These are phyloP conservation scores for Strigamia crassipes DNA, from an alignment of 2,888 invertebrate species.

Conservation along the genomic window DNA sequence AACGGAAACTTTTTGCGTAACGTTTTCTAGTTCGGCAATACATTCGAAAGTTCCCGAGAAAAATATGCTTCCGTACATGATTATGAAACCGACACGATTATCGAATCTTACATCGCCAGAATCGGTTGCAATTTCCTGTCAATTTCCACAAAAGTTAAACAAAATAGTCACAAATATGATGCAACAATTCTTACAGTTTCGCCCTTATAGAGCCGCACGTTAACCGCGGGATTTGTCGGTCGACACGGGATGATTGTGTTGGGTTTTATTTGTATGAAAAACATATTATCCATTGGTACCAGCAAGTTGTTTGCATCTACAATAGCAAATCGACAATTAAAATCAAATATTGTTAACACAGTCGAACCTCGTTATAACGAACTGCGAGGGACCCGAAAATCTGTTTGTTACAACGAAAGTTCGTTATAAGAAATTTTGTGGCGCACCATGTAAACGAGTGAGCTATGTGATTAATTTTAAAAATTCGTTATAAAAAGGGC, in stretches of 20 bases:
- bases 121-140: background rate
- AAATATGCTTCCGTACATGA: slow-evolving; percentile 25
- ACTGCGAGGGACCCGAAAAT: no score
- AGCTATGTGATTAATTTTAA: no score
- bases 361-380: no score
- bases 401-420: no score
- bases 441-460: no score
- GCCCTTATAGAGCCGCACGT: background rate
- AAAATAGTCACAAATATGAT: background rate
- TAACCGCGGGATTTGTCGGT: slow-evolving; percentile 1
- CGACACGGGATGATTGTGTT: slow-evolving; percentile 33
- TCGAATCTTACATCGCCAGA: slow-evolving; percentile 20
- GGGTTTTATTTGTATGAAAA: background rate
- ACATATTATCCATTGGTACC: background rate
- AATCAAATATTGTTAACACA: no score
- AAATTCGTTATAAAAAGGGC: no score
- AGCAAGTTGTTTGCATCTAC: background rate
- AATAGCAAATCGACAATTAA: background rate
- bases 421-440: no score
- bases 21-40: background rate
- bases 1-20: background rate
- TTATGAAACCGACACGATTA: slow-evolving; percentile 14
- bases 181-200: background rate
- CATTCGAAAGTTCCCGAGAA: background rate
- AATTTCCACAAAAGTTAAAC: background rate